Percentiles rank a stretch among this genome's conserved stretches.
phyloP scores from a whole-genome alignment of 2,888 invertebrate species.

The Coelinius sp. region DNA sequence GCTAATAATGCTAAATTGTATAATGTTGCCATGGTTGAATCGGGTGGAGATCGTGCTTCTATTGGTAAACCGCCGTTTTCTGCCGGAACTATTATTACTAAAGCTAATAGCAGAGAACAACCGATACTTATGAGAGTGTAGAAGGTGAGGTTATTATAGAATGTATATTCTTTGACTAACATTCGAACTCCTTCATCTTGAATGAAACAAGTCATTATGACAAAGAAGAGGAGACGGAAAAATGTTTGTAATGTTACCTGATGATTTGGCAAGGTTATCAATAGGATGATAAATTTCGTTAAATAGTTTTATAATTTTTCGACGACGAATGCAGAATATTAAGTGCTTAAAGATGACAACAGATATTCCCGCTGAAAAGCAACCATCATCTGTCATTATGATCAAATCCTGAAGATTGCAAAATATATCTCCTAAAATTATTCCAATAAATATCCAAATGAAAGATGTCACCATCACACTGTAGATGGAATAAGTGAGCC shows the following conservation, averaged over 20 bases:
- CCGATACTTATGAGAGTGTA: constrained; percentile 50
- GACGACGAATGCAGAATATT: constrained; percentile 42
- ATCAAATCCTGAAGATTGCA: constrained; percentile 47
- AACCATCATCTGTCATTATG: constrained; percentile 54
- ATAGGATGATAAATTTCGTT: constrained; percentile 35
- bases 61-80: constrained; percentile 56
- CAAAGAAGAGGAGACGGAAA: no score
- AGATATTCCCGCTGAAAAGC: constrained; percentile 52
- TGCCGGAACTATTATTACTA: constrained; percentile 55
- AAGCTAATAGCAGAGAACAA: constrained; percentile 46
- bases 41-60: constrained; percentile 58
- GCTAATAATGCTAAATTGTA: constrained; percentile 52
- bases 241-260: no score
- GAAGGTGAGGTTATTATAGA: not conserved
- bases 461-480: not conserved
- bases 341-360: constrained; percentile 54
- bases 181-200: constrained; percentile 4
- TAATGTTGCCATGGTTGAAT: constrained; percentile 50
- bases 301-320: constrained; percentile 39
- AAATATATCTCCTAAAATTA: constrained; percentile 48
- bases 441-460: constrained; percentile 41
- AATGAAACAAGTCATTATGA: no score
- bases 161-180: constrained; percentile 3
- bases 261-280: constrained; percentile 39
- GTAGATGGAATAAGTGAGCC: not conserved